Evolutionary conservation across 2,113 vertebrate genomes (phyloP).

Genomic region (Meles meles): DNA sequence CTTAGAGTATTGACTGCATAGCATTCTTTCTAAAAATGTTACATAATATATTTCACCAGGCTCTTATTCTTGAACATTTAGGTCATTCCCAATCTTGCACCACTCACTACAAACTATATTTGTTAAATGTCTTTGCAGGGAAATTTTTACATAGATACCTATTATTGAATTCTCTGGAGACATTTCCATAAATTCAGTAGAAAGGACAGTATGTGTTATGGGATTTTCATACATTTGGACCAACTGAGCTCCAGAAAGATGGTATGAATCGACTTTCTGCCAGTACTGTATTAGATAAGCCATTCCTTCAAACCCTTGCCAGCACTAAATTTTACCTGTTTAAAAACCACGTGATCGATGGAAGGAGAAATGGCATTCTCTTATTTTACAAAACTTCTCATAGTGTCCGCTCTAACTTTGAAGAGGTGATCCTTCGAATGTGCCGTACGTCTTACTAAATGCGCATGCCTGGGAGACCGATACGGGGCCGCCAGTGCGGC

Average conservation of each 20-base stretch:
- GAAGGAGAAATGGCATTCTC: background rate
- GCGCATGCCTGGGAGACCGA: background rate
- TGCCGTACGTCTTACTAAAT: slow-evolving; percentile 37
- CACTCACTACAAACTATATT: background rate
- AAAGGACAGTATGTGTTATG: background rate
- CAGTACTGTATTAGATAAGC: background rate
- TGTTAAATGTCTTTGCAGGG: background rate
- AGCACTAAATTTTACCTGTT: background rate
- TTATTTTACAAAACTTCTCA: background rate
- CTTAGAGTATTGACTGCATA: background rate
- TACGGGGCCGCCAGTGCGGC: background rate
- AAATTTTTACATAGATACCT: background rate
- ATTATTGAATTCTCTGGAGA: background rate
- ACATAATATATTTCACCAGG: background rate
- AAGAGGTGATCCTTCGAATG: slow-evolving; percentile 34
- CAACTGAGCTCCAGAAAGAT: background rate
- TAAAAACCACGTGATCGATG: background rate
- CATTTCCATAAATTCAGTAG: background rate
- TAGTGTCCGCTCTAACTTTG: slow-evolving; percentile 31
- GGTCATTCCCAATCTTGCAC: background rate
- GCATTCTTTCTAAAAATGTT: background rate
- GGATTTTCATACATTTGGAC: background rate
- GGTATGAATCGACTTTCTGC: background rate
- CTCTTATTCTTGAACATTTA: background rate
- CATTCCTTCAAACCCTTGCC: background rate